Base-by-base conservation (phyloP, 2,113 vertebrate species). In the Aegotheles bennettii region DNA sequence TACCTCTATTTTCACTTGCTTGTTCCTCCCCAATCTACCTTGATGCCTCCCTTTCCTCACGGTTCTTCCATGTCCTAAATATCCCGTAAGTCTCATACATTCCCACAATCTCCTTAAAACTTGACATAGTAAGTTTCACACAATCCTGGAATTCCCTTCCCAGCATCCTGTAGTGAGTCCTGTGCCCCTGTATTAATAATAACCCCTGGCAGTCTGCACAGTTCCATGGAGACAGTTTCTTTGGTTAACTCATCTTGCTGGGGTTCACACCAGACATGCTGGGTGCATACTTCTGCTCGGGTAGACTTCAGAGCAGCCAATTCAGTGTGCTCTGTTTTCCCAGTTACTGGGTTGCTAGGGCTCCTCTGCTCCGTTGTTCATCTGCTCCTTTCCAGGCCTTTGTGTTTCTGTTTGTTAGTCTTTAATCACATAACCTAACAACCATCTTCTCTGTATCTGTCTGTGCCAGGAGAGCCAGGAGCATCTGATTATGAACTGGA, bases 251-350 rank as follows among this genome's bases (percentile, higher is more conserved):
- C 9, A 4, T 53, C 74, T 70, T 40, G 28, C 15, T 82, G 36
- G 11, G 35, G 85, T 84, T 82, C 43, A 71, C 15, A 79, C 3
- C 2, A 3, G 57, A 26, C 33, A 6, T 33, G 21, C 28, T 15
- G 29, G 29, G 29, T 51, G 43, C 68, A 13, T 51, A 28, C 12
- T 82, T 65, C 25, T 42, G 24, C 25, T 67, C 26, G 43, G 29
- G n/a, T 4, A 35, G 43, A 48, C 61, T 92, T 59, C 21, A 23
- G 53, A 76, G 50, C 75, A 85, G 40, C 13, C 18, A 56, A 20
- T 76, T 68, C 40, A 40, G 5, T 13, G 13, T 28, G 5, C 0
- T 0, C 11, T 0, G 0, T 74, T 79, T 83, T 40, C 36, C 56
- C 1, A 0, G 0, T 73, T 69, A 17, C 4, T 74, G 24, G 7